Evolutionary conservation across 2,797 vertebrate species (phyloP), one percentile per base, ranked within the genome.

Genomic region (Falco columbarius): DNA sequence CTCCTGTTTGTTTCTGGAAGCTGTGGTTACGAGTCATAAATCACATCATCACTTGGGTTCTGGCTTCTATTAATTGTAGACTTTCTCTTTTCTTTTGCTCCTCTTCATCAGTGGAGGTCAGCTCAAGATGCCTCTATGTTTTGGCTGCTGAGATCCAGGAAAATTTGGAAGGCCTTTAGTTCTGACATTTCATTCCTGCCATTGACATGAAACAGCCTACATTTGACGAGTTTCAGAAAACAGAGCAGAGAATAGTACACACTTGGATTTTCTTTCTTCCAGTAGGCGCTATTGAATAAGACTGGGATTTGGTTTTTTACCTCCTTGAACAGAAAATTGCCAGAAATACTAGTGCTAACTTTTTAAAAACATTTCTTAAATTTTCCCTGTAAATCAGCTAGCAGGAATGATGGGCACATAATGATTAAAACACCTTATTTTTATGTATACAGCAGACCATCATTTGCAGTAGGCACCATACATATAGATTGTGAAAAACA

Each of bases 351-450:
- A 66, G n/a, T 46, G 22, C 40, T 86, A 38, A 34, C 16, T 42
- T 42, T 82, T 42, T 47, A 74, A 46, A 86, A 54, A 38, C 24
- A 82, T 77, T 95, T 87, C 30, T 3, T 17, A 87, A 70, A 8
- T 44, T 71, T 85, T 81, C 90, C 51, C 68, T 93, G 76, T 61
- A 90, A 92, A 89, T 95, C 93, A 76, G 76, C 73, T 56, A 90
- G 44, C 73, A 92, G 49, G 82, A 81, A 89, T 92, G 94, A 97
- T 90, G 63, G 93, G 83, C 91, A 96, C 10, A 82, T 92, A 30
- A 89, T 96, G 83, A 97, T 95, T 94, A 93, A 90, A 97, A 90
- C 71, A 76, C n/a, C 82, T 92, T 96, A 96, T 97, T 95, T 94
- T 90, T 96, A 95, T 97, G 94, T 92, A 97, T 95, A 97, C 81